A percentile compares a stretch with the other conserved stretches of the same genome.
phyloP scores from a whole-genome alignment of 1,140 invertebrate genomes.

The Neoseiulus cucumeris region DNA sequence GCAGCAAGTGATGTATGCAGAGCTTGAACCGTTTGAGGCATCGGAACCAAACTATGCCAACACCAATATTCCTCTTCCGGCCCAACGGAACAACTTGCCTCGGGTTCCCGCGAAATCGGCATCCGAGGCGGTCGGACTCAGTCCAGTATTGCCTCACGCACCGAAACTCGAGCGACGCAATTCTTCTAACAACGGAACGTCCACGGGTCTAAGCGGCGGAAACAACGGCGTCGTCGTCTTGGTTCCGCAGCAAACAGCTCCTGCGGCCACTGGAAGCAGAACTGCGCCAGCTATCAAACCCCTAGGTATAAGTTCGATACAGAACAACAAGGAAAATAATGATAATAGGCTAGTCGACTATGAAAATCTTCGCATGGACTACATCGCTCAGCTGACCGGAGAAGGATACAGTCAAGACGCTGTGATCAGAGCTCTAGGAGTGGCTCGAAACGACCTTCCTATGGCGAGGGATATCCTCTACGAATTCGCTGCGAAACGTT shows the following conservation, averaged over 20 bases:
- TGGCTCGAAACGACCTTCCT: slow-evolving; percentile 71
- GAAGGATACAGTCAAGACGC: slow-evolving; percentile 73
- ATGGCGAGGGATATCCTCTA: slow-evolving; percentile 88
- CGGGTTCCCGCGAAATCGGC: neutral
- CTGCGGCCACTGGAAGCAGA: slow-evolving; percentile 20
- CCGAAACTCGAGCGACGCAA: neutral
- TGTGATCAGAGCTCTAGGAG: slow-evolving; percentile 67
- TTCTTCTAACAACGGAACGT: neutral
- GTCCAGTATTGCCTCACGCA: neutral
- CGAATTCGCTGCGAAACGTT: slow-evolving; percentile 53
- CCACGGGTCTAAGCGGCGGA: neutral
- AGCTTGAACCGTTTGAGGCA: neutral
- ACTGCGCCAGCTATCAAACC: slow-evolving; percentile 24
- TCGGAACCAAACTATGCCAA: slow-evolving; percentile 39
- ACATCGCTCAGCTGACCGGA: slow-evolving; percentile 60
- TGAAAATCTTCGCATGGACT: slow-evolving; percentile 75
- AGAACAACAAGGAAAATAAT: slow-evolving; percentile 21
- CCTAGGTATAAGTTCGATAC: slow-evolving; percentile 28
- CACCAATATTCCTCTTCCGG: slow-evolving; percentile 28
- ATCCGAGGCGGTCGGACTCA: neutral
- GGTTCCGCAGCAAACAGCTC: neutral
- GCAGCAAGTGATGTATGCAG: slow-evolving; percentile 9
- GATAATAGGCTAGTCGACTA: slow-evolving; percentile 30
- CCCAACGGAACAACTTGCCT: slow-evolving; percentile 14
- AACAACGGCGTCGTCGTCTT: slow-evolving; percentile 9